Evolutionary conservation across 2,888 invertebrate genomes (phyloP).

Genomic region (Trichopoda pennipes): DNA sequence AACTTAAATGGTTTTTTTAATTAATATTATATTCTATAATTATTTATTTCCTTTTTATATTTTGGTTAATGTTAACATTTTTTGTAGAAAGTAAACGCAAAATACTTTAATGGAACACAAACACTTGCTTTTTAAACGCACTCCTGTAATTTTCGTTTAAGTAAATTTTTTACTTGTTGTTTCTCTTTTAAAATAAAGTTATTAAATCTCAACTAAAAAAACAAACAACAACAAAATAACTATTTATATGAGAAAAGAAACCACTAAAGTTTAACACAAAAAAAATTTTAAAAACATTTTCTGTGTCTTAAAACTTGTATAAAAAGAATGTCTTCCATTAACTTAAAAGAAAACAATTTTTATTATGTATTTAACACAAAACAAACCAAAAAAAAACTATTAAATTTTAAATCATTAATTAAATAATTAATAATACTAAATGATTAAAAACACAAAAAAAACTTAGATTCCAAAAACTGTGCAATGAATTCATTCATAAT

Average conservation of each 20-base stretch:
- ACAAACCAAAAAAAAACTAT: slow-evolving; percentile 46
- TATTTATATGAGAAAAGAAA: slow-evolving; percentile 67
- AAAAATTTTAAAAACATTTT: slow-evolving; percentile 77
- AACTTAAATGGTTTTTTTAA: slow-evolving; percentile 43
- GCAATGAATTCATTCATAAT: slow-evolving; percentile 55
- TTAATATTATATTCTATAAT: slow-evolving; percentile 50
- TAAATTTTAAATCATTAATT: slow-evolving; percentile 64
- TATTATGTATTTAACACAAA: slow-evolving; percentile 61
- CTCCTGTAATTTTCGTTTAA: slow-evolving; percentile 57
- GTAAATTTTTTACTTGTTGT: slow-evolving; percentile 62
- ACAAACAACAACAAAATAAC: slow-evolving; percentile 52
- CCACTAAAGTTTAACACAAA: slow-evolving; percentile 67
- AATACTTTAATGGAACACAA: background rate
- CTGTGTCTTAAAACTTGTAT: slow-evolving; percentile 82
- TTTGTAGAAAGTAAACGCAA: background rate
- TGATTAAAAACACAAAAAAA: slow-evolving; percentile 28
- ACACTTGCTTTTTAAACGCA: slow-evolving; percentile 39
- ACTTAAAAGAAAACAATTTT: slow-evolving; percentile 64
- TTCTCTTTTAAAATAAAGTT: slow-evolving; percentile 57
- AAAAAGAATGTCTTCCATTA: slow-evolving; percentile 81
- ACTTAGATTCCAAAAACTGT: slow-evolving; percentile 58
- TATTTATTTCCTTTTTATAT: slow-evolving; percentile 37
- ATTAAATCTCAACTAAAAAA: slow-evolving; percentile 36
- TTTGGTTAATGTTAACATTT: slow-evolving; percentile 18
- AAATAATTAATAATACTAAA: slow-evolving; percentile 43